Percentiles rank a stretch among this genome's conserved stretches.
Conservation (phyloP, 2,888 invertebrate genomes). For the Carcina quercana region DNA sequence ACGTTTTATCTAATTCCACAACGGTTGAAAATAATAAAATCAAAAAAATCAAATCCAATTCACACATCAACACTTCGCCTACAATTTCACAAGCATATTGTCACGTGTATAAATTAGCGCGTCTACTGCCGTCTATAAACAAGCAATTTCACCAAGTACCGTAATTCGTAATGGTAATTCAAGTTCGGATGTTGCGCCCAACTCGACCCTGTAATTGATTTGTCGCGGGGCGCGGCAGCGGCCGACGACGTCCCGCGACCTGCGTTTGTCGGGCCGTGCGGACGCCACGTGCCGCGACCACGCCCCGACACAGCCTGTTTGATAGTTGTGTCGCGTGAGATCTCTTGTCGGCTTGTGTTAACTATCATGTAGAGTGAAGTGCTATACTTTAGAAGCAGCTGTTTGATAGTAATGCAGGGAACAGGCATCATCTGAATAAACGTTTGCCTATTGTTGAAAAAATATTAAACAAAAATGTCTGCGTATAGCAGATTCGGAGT, state of each 20-base stretch:
- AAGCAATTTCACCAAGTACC: conserved; percentile 49
- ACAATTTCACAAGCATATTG: conserved; percentile 25
- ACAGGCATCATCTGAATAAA: no score
- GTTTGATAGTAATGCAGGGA: not conserved
- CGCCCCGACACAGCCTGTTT: conserved; percentile 33
- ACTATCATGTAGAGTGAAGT: conserved; percentile 1
- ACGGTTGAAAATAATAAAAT: no score
- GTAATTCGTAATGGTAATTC: conserved; percentile 67
- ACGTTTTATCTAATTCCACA: no score
- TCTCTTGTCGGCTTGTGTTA: conserved; percentile 27
- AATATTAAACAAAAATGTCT: no score
- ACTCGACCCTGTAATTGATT: conserved; percentile 64
- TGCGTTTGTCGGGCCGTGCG: conserved; percentile 32
- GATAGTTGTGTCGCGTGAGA: conserved; percentile 47
- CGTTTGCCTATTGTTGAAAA: no score
- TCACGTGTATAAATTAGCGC: conserved; percentile 50
- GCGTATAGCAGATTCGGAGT: no score
- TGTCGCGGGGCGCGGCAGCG: conserved; percentile 51
- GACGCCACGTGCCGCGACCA: conserved; percentile 34
- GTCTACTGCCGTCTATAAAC: conserved; percentile 51
- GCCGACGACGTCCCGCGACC: no score
- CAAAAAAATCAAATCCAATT: no score
- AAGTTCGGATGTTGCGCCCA: conserved; percentile 49
- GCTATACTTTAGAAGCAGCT: no score
- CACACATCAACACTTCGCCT: no score